Base-by-base conservation (phyloP, 2,113 vertebrate species). In the Illadopsis cleaveri region DNA sequence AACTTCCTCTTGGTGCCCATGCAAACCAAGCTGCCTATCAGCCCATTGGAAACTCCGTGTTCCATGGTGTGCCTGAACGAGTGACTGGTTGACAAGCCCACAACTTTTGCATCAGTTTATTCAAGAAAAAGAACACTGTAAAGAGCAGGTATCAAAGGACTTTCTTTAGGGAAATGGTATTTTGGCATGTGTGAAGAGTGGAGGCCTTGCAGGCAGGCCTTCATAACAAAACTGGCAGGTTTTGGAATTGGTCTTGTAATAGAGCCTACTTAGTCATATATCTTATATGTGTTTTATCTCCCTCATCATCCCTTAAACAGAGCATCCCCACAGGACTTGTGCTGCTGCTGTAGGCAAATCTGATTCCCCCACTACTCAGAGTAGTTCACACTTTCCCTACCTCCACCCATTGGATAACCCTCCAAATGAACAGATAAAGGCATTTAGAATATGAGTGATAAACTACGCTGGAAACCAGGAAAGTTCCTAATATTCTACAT, bases 1-100 rank as follows among this genome's bases (percentile, higher is more conserved):
- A 69, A 53, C 7, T 54, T 53, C 15, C 9, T 28, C n/a, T 54
- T 11, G 18, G 18, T 77, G n/a, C 24, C 31, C 16, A 3, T 15
- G 37, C 18, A 80, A 70, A 21, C 23, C 38, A 61, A 82, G 16
- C 18, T 85, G 60, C 61, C 56, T 48, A 10, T 28, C 37, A 48
- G n/a, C 17, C 31, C 0, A 0, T 0, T 51, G 38, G 30, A 82
- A 71, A 47, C 42, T 47, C 16, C 1, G 1, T 12, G 53, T 54
- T 16, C 51, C 53, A 6, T n/a, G 48, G 6, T 23, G 33, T 3
- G 2, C 28, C 35, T 70, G 22, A 65, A 57, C 2, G 13, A 27
- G 20, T 25, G 70, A 44, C 16, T 35, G 56, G 28, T 23, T 5
- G 6, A 82, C 15, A 47, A 30, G 9, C 13, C 20, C 35, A 30